A percentile compares a stretch with the other conserved stretches of the same genome.
phyloP scores from a whole-genome alignment of 2,113 vertebrate species.

The Xyrauchen texanus region DNA sequence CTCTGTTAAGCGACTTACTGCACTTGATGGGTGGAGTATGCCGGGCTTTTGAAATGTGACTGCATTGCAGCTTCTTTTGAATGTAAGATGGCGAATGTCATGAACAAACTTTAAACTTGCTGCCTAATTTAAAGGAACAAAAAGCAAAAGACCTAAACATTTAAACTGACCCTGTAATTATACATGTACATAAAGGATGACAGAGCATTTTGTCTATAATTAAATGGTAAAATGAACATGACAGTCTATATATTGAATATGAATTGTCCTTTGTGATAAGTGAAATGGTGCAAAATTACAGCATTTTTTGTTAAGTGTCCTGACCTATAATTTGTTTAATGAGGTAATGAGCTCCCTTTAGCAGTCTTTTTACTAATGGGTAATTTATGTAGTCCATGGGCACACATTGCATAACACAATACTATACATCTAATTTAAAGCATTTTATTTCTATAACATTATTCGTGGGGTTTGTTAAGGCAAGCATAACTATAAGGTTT shows the following conservation, averaged over 20 bases:
- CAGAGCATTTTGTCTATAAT: constrained; percentile 82
- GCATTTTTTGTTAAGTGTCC: too few relatives aligned
- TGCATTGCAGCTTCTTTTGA: constrained; percentile 76
- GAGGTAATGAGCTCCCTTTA: too few relatives aligned
- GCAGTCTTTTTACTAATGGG: too few relatives aligned
- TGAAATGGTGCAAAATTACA: not conserved
- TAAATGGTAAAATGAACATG: constrained; percentile 78
- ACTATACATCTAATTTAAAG: too few relatives aligned
- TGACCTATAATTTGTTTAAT: too few relatives aligned
- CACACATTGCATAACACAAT: too few relatives aligned
- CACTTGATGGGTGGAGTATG: constrained; percentile 75
- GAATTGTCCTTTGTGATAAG: not conserved
- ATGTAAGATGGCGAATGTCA: constrained; percentile 88
- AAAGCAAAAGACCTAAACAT: constrained; percentile 73
- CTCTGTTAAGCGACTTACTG: constrained; percentile 76
- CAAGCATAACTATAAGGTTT: too few relatives aligned
- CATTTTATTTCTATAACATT: too few relatives aligned
- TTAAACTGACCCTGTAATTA: constrained; percentile 89
- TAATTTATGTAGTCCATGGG: too few relatives aligned
- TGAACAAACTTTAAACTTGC: constrained; percentile 64
- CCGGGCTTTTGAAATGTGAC: constrained; percentile 75
- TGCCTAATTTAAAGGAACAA: constrained; percentile 63
- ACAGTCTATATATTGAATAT: not conserved
- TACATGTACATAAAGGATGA: constrained; percentile 87
- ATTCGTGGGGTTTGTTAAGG: too few relatives aligned